Evolutionary conservation across 1,140 invertebrate genomes (phyloP), one percentile per base, ranked within the genome.

Genomic region (Megalopta genalis): DNA sequence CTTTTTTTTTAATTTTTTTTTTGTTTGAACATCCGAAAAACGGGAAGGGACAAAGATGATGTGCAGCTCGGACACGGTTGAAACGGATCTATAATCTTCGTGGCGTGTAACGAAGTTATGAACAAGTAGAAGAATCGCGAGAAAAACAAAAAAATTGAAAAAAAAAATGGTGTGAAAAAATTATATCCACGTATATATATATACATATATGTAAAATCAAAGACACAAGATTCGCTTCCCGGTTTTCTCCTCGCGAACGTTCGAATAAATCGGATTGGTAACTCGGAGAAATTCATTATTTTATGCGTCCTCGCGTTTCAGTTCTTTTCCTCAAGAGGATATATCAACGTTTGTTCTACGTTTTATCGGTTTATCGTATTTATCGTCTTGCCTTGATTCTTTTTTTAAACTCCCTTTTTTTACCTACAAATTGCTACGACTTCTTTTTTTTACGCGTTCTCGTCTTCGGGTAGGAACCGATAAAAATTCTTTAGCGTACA

Each of bases 391-490:
- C 32, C 27, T 39, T 68, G 52, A 65, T 32, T 32, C 32, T 32
- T 32, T 32, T 70, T 74, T 64, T 57, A 69, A 66, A 46, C 54
- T 27, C 23, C 46, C 32, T 84, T 42, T 65, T 84, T 42, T 65
- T 66, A 27, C 27, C 21, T 52, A 1, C 64, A 46, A 86, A 79
- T 80, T 65, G 71, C 78, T 60, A 69, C 80, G 73, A 74, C 80
- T 78, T 75, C 66, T 82, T 64, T 46, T 81, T 68, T 46, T 81
- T 68, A 39, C 52, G 39, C 52, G 71, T 71, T 71, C 42, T 63
- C 27, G 67, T 52, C 59, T 71, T 71, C 71, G 59, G n/a, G 59
- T 66, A 66, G 64, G 73, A n/a, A 73, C 67, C 52, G 65, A 63
- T 39, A 80, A 46, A 46, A 83, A 78, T 80, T 83, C 70, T 74